Conservation (phyloP, 2,888 invertebrate genomes). For the Acrobeloides nanus region DNA sequence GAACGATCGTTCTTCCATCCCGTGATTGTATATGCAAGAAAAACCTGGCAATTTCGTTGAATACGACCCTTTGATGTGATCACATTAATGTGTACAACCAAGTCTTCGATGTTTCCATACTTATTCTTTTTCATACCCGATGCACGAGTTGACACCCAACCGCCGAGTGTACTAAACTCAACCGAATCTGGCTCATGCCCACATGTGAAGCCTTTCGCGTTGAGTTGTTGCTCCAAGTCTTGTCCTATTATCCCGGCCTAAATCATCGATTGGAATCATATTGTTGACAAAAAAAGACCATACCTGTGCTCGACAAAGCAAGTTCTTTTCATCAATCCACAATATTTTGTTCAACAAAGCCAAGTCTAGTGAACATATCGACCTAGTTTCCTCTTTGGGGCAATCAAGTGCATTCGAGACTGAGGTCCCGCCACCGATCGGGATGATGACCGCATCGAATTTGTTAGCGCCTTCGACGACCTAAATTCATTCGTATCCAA, state of each 20-base stretch:
- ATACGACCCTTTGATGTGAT: constrained; percentile 76
- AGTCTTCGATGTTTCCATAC: constrained; percentile 57
- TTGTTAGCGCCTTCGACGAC: constrained; percentile 71
- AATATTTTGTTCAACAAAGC: constrained; percentile 86
- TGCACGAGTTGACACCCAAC: constrained; percentile 92
- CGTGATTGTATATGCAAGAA: no score
- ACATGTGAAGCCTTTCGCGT: constrained; percentile 44
- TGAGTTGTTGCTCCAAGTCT: constrained; percentile 37
- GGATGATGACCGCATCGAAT: constrained; percentile 74
- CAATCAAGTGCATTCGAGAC: constrained; percentile 48
- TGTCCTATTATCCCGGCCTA: constrained; percentile 45
- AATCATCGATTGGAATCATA: neutral
- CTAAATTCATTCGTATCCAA: constrained; percentile 15
- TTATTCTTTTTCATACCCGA: constrained; percentile 99
- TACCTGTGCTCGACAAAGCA: constrained; percentile 74
- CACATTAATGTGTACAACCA: constrained; percentile 76
- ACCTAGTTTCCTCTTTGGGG: constrained; percentile 64
- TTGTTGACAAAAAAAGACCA: constrained; percentile 59
- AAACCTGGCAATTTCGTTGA: constrained; percentile 73
- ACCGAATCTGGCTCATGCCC: constrained; percentile 98
- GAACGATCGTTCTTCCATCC: no score
- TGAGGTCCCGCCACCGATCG: constrained; percentile 50
- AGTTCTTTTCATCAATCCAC: constrained; percentile 80
- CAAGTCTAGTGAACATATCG: constrained; percentile 83
- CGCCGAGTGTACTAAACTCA: constrained; percentile 81